These are phyloP conservation scores for Hirtodrosophila confusa DNA, from an alignment of 2,888 invertebrate genomes.

Conservation along the genomic window DNA sequence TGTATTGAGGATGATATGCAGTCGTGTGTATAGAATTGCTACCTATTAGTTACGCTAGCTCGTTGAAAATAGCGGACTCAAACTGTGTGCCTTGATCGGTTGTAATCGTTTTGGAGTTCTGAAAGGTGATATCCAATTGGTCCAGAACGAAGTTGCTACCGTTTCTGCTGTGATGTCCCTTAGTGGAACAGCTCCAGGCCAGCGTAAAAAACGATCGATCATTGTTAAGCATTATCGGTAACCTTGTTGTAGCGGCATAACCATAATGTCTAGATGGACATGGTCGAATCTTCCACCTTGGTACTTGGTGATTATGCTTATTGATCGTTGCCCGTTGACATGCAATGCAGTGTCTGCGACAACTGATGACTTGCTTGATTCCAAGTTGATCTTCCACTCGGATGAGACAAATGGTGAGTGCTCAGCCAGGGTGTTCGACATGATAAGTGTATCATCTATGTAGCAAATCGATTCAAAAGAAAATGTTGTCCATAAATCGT, in stretches of 20 bases:
- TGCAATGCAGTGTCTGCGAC: no score
- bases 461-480: background rate
- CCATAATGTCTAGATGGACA: no score
- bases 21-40: conserved; percentile 10
- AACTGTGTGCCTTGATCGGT: conserved; percentile 16
- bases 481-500: no score
- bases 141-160: conserved; percentile 8
- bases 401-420: background rate
- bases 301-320: no score
- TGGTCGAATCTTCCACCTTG: no score
- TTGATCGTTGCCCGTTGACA: no score
- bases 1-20: conserved; percentile 4
- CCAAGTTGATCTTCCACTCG: no score
- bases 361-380: no score
- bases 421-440: background rate
- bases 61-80: conserved; percentile 8
- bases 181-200: conserved; percentile 1
- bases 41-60: conserved; percentile 1
- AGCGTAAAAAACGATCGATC: background rate
- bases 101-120: conserved; percentile 14
- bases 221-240: conserved; percentile 8
- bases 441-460: no score
- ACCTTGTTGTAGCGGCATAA: background rate
- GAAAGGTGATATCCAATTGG: conserved; percentile 12
- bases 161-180: background rate